phyloP scores from a whole-genome alignment of 2,113 vertebrate species.

The Regulus satrapa region DNA sequence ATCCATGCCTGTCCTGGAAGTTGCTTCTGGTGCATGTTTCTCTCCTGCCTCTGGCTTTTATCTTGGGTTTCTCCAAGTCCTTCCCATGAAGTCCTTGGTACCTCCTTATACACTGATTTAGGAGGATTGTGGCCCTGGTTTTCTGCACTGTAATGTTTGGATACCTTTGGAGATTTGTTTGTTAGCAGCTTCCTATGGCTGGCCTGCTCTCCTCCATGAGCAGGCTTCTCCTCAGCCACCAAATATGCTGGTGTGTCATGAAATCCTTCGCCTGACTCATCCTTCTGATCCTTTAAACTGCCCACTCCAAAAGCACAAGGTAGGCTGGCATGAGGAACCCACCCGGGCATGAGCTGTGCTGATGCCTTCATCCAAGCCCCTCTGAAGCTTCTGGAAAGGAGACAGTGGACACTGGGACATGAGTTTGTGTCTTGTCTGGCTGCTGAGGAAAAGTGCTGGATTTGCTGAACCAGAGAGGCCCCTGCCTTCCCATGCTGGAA shows the following conservation, averaged over 20 bases:
- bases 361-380: not conserved
- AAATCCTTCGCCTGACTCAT: not conserved
- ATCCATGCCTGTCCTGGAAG: not conserved
- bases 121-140: not conserved
- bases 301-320: not conserved
- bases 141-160: not conserved
- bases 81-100: not conserved
- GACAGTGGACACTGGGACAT: rapidly evolving
- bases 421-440: not conserved
- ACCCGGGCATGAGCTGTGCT: not conserved
- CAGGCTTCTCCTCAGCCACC: not conserved
- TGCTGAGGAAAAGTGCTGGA: not conserved
- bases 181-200: not conserved
- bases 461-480: not conserved
- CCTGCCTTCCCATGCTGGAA: not conserved
- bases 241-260: not conserved
- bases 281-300: not conserved
- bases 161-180: not conserved
- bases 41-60: not conserved
- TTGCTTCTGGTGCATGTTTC: not conserved
- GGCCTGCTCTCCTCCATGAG: not conserved
- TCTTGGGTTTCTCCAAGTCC: not conserved
- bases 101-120: not conserved
- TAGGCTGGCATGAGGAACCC: not conserved
- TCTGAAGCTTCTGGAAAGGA: not conserved